Conservation (phyloP, 2,888 invertebrate species). For the Aricia artaxerxes region DNA sequence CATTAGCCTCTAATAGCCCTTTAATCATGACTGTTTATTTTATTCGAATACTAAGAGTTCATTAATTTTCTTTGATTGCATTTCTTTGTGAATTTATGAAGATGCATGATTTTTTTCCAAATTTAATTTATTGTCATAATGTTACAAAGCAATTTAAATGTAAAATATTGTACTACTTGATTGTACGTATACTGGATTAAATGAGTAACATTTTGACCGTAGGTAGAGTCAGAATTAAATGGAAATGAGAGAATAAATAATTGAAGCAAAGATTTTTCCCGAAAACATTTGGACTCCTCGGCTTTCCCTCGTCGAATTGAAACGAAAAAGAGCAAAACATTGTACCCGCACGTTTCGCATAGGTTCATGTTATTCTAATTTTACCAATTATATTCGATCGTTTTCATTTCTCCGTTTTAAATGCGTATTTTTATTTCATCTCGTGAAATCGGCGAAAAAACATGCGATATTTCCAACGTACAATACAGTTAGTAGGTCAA, state of each 20-base stretch:
- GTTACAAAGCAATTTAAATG: no score
- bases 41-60: constrained; percentile 5
- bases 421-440: constrained; percentile 34
- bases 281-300: not conserved
- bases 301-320: not conserved
- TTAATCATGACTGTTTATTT: constrained; percentile 43
- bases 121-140: not conserved
- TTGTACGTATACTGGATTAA: no score
- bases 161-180: no score
- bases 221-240: not conserved
- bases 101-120: not conserved
- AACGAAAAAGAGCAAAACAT: not conserved
- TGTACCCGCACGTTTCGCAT: not conserved
- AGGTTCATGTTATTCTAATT: constrained; percentile 30
- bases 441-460: constrained; percentile 38
- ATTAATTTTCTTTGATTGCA: constrained; percentile 9
- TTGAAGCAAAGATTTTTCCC: not conserved
- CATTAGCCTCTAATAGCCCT: constrained; percentile 55
- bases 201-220: not conserved
- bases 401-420: constrained; percentile 32
- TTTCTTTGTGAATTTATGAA: not conserved
- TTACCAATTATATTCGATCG: constrained; percentile 12
- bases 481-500: constrained; percentile 47
- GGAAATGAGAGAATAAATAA: not conserved
- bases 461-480: constrained; percentile 34